A percentile compares a stretch with the other conserved stretches of the same genome.
phyloP scores from a whole-genome alignment of 37 sponge, comb jelly and placozoan species.

The Amphimedon queenslandica region DNA sequence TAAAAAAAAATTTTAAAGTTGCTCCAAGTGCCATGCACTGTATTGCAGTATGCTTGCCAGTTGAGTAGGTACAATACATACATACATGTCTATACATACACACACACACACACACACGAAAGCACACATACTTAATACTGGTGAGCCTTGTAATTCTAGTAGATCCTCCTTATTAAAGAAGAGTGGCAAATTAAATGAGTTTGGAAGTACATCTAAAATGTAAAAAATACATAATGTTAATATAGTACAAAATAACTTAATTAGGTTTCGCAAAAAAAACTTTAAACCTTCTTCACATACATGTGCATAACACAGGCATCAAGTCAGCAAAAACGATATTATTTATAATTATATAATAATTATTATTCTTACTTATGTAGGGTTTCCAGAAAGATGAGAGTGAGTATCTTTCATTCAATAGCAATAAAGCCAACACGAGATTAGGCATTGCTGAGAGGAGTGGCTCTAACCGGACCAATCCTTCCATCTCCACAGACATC shows the following conservation, averaged over 20 bases:
- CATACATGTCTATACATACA: not conserved
- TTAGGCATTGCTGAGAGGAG: conserved; percentile 71
- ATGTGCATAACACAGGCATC: conserved; percentile 7
- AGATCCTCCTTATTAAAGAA: conserved; percentile 63
- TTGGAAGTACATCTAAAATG: conserved; percentile 61
- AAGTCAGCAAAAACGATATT: not conserved
- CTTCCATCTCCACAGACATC: conserved; percentile 29
- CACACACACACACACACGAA: not conserved
- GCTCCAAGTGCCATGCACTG: too few species aligned
- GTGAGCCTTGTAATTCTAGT: conserved; percentile 43
- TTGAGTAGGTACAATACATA: too few species aligned
- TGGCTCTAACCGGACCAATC: conserved; percentile 31
- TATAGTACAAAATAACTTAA: not conserved
- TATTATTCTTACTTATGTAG: conserved; percentile 58
- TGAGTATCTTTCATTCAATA: conserved; percentile 57
- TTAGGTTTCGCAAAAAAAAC: too few species aligned
- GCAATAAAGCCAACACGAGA: conserved; percentile 51
- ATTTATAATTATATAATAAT: not conserved
- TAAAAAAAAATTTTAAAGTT: too few species aligned
- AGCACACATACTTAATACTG: conserved; percentile 29
- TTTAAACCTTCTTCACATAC: too few species aligned
- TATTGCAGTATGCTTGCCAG: too few species aligned
- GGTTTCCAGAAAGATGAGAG: conserved; percentile 68
- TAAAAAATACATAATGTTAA: not conserved
- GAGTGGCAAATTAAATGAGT: conserved; percentile 48